These are phyloP conservation scores for Eutolmus rufibarbis DNA, from an alignment of 2,888 invertebrate genomes.

Conservation along the genomic window DNA sequence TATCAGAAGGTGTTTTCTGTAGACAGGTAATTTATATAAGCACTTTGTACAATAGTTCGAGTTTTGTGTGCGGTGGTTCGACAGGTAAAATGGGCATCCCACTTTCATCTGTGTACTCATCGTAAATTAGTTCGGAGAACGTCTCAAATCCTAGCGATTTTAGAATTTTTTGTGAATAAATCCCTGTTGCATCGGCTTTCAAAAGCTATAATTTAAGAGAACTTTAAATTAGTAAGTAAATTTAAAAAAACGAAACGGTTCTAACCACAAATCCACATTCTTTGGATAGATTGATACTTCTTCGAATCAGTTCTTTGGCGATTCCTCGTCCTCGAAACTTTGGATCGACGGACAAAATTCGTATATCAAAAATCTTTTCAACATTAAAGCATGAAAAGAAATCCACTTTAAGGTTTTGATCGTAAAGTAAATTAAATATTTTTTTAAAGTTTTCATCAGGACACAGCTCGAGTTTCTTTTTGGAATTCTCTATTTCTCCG, in stretches of 20 bases:
- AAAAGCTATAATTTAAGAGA: slow-evolving; percentile 67
- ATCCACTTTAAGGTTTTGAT: slow-evolving; percentile 72
- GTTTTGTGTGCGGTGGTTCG: slow-evolving; percentile 72
- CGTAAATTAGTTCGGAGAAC: slow-evolving; percentile 72
- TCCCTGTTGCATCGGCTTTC: slow-evolving; percentile 83
- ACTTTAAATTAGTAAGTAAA: neutral
- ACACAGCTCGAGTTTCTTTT: slow-evolving; percentile 70
- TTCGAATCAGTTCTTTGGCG: slow-evolving; percentile 74
- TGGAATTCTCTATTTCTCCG: slow-evolving; percentile 75
- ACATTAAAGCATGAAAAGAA: slow-evolving; percentile 73
- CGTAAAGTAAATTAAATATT: slow-evolving; percentile 79
- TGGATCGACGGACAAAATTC: slow-evolving; percentile 78
- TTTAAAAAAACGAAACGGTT: neutral
- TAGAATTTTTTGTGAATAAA: slow-evolving; percentile 79
- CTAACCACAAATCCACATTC: slow-evolving; percentile 74
- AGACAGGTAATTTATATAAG: neutral
- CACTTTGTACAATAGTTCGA: slow-evolving; percentile 69
- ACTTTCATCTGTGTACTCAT: slow-evolving; percentile 71
- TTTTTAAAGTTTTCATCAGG: slow-evolving; percentile 77
- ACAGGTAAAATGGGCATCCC: slow-evolving; percentile 70
- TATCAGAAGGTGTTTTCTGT: neutral
- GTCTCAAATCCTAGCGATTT: slow-evolving; percentile 72
- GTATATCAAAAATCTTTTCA: slow-evolving; percentile 77
- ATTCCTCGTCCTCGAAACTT: slow-evolving; percentile 76
- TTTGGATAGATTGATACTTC: slow-evolving; percentile 72